Percentiles rank a stretch among this genome's conserved stretches.
Conservation (phyloP, 2,113 vertebrate genomes). For the Cyphomyrus discorhynchus region DNA sequence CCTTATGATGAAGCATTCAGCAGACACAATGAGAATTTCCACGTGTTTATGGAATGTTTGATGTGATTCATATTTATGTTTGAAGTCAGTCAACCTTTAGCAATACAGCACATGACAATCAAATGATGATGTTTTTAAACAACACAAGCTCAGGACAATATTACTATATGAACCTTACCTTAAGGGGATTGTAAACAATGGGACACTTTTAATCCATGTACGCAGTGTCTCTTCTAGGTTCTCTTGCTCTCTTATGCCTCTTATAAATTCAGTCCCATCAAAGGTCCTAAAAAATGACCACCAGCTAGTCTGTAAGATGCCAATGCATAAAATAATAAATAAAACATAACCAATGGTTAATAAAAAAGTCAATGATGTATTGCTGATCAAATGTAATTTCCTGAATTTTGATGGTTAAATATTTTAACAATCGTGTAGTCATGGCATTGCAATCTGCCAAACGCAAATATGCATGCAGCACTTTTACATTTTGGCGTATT, state of each 20-base stretch:
- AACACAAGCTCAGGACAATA: background rate
- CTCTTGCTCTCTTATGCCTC: background rate
- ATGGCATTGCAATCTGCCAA: background rate
- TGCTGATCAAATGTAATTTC: background rate
- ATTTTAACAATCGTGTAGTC: background rate
- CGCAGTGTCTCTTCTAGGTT: background rate
- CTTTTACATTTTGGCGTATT: background rate
- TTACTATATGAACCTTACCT: background rate
- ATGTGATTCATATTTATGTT: background rate
- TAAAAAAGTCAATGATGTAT: background rate
- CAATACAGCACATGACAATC: background rate
- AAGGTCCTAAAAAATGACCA: background rate
- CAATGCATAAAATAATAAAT: background rate
- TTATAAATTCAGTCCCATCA: background rate
- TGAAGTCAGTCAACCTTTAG: background rate
- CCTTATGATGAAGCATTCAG: background rate
- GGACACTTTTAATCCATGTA: background rate
- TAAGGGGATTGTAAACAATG: background rate
- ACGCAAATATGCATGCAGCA: background rate
- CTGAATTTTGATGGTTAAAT: background rate
- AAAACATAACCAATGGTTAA: background rate
- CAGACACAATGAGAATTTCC: background rate
- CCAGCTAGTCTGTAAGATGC: background rate
- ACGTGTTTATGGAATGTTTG: background rate
- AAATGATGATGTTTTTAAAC: background rate